Conservation (phyloP, 2,113 vertebrate genomes). For the Phoxinus phoxinus region DNA sequence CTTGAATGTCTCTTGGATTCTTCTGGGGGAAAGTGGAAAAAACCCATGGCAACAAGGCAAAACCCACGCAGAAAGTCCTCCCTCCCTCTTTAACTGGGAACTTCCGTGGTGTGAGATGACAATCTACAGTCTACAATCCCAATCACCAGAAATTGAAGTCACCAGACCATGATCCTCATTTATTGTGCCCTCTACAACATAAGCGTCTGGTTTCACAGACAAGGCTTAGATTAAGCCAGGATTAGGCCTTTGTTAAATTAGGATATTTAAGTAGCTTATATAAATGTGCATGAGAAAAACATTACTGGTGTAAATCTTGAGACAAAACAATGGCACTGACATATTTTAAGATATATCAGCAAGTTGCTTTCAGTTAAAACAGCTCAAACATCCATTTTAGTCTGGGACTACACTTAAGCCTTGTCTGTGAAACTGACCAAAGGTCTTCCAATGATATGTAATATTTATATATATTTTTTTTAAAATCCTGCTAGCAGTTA, state of each 20-base stretch:
- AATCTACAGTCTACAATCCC: background rate
- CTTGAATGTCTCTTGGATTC: background rate
- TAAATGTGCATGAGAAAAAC: too few relatives aligned
- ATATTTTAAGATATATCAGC: too few relatives aligned
- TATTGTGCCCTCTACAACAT: background rate
- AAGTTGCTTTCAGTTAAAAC: too few relatives aligned
- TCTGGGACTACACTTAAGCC: too few relatives aligned
- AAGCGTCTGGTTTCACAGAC: background rate
- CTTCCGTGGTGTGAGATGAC: background rate
- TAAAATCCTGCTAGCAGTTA: background rate
- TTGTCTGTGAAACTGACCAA: background rate
- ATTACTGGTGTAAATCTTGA: too few relatives aligned
- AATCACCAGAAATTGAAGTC: background rate
- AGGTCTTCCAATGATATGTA: background rate
- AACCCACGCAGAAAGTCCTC: background rate
- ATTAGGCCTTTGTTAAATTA: too few relatives aligned
- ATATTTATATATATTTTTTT: background rate
- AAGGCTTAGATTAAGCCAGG: too few relatives aligned
- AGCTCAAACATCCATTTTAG: too few relatives aligned
- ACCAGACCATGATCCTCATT: background rate
- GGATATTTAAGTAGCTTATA: too few relatives aligned
- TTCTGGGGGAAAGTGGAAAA: background rate
- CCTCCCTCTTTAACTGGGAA: background rate
- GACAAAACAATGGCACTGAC: too few relatives aligned
- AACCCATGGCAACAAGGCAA: background rate